Evolutionary conservation across 2,888 invertebrate species (phyloP).

Genomic region (Trachelus tabidus): DNA sequence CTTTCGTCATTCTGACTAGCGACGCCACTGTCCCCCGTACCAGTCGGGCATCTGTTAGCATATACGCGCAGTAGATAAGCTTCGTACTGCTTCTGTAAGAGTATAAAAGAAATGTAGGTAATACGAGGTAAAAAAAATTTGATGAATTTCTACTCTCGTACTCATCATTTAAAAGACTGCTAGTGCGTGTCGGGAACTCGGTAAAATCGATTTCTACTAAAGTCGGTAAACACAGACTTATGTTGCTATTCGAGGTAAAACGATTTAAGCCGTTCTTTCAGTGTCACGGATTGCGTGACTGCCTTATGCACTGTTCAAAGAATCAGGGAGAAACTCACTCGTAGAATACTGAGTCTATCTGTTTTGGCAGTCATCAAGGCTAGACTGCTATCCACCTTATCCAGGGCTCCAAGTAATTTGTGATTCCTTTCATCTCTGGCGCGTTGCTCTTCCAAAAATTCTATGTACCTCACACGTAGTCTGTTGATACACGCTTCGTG

Average conservation of each 20-base stretch:
- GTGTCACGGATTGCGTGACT: slow-evolving; percentile 1
- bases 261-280: not conserved
- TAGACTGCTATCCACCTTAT: slow-evolving; percentile 71
- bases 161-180: not conserved
- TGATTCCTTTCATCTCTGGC: slow-evolving; percentile 72
- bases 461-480: slow-evolving; percentile 67
- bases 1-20: slow-evolving; percentile 46
- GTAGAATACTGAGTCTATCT: slow-evolving; percentile 70
- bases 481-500: slow-evolving; percentile 61
- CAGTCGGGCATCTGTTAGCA: slow-evolving; percentile 35
- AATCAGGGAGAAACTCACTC: slow-evolving; percentile 56
- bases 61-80: slow-evolving; percentile 41
- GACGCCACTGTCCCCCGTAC: slow-evolving; percentile 49
- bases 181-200: not conserved
- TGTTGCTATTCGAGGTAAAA: not conserved
- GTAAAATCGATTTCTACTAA: not conserved
- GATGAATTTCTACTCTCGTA: not conserved
- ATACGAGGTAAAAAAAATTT: not conserved
- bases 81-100: slow-evolving; percentile 58
- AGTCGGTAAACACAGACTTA: not conserved
- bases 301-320: not conserved
- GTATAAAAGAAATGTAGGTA: not conserved
- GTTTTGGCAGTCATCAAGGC: slow-evolving; percentile 71
- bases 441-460: slow-evolving; percentile 71
- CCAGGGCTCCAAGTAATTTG: slow-evolving; percentile 69